phyloP scores from a whole-genome alignment of 2,113 vertebrate genomes.

The Ictidomys tridecemlineatus region DNA sequence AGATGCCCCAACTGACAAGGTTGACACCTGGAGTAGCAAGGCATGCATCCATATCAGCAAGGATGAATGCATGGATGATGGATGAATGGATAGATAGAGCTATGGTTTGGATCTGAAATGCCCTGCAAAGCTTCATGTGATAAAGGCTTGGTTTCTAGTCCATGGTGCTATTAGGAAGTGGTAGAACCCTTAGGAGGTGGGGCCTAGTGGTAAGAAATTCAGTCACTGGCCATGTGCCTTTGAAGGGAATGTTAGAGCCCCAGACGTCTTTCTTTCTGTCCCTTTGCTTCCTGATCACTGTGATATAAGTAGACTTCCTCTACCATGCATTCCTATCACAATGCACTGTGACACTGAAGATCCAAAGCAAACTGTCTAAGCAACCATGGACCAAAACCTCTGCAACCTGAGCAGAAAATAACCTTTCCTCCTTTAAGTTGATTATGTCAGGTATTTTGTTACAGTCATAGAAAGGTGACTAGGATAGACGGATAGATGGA shows the following conservation, averaged over 20 bases:
- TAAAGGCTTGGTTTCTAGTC: background rate
- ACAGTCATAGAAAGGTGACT: background rate
- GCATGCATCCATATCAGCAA: background rate
- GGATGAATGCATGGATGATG: background rate
- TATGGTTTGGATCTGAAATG: background rate
- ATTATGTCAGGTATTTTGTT: background rate
- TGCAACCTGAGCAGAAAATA: background rate
- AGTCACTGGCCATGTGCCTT: background rate
- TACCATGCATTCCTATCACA: background rate
- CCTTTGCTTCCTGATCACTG: background rate
- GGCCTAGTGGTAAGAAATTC: background rate
- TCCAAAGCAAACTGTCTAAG: background rate
- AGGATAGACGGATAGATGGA: background rate
- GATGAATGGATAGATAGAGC: background rate
- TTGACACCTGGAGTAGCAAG: background rate
- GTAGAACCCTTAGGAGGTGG: background rate
- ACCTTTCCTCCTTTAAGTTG: background rate
- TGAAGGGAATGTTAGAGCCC: background rate
- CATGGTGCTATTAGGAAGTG: background rate
- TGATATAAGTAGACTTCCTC: background rate
- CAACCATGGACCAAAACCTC: background rate
- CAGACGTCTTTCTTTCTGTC: background rate
- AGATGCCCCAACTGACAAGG: background rate
- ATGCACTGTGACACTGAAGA: background rate
- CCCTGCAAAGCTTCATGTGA: background rate